phyloP scores from a whole-genome alignment of 1,140 invertebrate genomes.

The Cotesia typhae region DNA sequence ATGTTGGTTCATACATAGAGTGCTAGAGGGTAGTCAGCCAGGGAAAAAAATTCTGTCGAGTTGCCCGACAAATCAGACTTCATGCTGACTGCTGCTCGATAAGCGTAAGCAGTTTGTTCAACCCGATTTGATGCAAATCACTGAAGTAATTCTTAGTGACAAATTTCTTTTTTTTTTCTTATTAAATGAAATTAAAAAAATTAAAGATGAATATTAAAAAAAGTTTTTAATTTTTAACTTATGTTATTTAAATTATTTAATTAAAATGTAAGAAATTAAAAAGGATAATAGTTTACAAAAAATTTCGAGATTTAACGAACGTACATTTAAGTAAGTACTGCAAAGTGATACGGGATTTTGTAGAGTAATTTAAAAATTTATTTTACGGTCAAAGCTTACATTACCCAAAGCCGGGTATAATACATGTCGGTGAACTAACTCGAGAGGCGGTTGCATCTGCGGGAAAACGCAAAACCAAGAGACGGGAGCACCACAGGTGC shows the following conservation, averaged over 20 bases:
- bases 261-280: too few species aligned
- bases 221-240: too few species aligned
- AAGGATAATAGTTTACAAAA: too few species aligned
- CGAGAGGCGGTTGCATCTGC: constrained; percentile 26
- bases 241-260: too few species aligned
- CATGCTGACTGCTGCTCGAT: too few species aligned
- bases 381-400: constrained; percentile 16
- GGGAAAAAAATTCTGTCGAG: constrained; percentile 7
- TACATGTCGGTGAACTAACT: constrained; percentile 17
- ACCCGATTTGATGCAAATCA: not conserved
- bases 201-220: too few species aligned
- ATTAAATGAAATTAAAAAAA: too few species aligned
- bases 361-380: constrained; percentile 17
- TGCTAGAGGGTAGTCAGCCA: too few species aligned
- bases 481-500: constrained; percentile 36
- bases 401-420: not conserved
- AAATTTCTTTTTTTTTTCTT: not conserved
- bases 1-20: not conserved
- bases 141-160: not conserved
- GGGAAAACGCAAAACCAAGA: constrained; percentile 28
- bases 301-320: too few species aligned
- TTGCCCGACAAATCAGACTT: too few species aligned
- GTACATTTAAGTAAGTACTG: not conserved
- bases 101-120: not conserved
- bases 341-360: constrained; percentile 7